Evolutionary conservation across 1,140 invertebrate species (phyloP).

Genomic region (Bemisia tabaci): DNA sequence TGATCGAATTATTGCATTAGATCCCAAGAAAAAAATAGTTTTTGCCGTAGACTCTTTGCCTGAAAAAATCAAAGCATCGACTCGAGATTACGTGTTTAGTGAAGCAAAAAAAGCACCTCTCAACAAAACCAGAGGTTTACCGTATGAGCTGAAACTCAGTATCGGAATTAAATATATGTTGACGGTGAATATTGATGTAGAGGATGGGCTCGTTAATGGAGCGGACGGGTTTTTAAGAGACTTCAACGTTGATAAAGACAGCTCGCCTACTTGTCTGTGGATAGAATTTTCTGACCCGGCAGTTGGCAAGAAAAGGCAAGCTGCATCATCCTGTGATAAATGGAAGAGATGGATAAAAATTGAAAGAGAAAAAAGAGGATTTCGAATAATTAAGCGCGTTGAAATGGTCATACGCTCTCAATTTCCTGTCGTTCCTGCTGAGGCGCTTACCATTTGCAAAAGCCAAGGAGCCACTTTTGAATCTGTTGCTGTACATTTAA

Average conservation of each 20-base stretch:
- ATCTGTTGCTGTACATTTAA: not conserved
- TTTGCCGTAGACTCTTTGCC: not conserved
- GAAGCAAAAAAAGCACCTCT: constrained; percentile 1
- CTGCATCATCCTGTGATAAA: not conserved
- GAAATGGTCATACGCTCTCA: not conserved
- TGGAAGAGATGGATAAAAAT: not conserved
- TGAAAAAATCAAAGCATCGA: not conserved
- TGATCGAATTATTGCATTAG: not conserved
- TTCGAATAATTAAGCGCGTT: not conserved
- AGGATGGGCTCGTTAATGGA: constrained; percentile 29
- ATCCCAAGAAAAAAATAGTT: not conserved
- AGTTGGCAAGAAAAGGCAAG: not conserved
- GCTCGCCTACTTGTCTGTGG: not conserved
- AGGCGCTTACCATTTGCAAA: not conserved
- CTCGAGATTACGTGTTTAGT: not conserved
- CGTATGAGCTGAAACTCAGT: constrained; percentile 1
- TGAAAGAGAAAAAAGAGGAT: not conserved
- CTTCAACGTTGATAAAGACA: not conserved
- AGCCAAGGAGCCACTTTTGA: not conserved
- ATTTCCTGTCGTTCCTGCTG: not conserved
- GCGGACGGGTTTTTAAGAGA: constrained; percentile 20
- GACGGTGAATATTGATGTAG: constrained; percentile 28
- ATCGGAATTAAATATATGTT: constrained; percentile 24
- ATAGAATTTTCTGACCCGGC: not conserved
- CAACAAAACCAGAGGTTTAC: constrained; percentile 3